phyloP scores from a whole-genome alignment of 2,888 invertebrate species.

The Sesia apiformis region DNA sequence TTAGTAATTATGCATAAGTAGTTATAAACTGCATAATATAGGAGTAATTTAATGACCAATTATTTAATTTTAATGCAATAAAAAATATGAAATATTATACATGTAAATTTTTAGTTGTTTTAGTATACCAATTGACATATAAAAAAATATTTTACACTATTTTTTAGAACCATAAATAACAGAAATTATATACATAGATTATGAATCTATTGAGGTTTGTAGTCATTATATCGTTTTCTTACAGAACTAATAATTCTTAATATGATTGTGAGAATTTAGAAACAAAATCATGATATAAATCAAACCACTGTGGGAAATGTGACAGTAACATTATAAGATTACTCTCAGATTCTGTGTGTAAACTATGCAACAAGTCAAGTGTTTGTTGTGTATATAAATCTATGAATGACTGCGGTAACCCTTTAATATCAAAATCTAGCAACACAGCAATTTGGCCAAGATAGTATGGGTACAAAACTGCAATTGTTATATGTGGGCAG shows the following conservation, averaged over 20 bases:
- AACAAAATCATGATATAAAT: conserved; percentile 28
- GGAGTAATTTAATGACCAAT: no score
- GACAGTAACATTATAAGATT: conserved; percentile 48
- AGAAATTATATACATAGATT: no score
- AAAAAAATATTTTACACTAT: no score
- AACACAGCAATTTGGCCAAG: conserved; percentile 32
- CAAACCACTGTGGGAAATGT: conserved; percentile 59
- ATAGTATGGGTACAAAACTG: conserved; percentile 36
- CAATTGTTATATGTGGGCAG: conserved; percentile 18
- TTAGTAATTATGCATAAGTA: no score
- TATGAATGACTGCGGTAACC: conserved; percentile 18
- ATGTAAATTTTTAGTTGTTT: no score
- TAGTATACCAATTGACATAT: no score
- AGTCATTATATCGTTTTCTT: background rate
- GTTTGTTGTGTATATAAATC: conserved; percentile 24
- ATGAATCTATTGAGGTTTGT: no score
- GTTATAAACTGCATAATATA: no score
- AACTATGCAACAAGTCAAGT: conserved; percentile 22
- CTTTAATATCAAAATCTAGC: conserved; percentile 36
- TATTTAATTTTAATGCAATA: no score
- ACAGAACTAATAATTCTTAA: background rate
- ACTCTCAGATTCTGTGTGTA: conserved; percentile 29
- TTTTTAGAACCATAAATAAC: no score
- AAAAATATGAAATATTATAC: no score
- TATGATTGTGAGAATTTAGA: background rate